Base-by-base conservation (phyloP, 1,140 invertebrate species). In the Nasonia vitripennis region DNA sequence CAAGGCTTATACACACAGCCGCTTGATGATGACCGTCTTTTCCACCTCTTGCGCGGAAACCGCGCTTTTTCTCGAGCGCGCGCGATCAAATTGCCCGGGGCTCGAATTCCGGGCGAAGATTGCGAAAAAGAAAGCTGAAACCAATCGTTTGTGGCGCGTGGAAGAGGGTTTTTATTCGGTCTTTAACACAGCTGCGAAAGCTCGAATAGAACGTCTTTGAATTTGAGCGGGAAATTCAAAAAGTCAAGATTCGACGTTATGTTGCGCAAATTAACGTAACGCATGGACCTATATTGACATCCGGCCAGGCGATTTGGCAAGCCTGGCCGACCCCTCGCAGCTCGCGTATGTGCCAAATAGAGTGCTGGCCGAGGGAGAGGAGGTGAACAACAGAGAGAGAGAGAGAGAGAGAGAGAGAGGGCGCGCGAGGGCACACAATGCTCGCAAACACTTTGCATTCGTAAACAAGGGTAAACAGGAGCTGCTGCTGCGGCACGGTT, bases 381-480 rank as follows among this genome's bases (percentile, higher is more conserved):
- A 9, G 11, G 67, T 0, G 6, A n/a, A 62, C 2, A 62, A 62
- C 17, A n/a, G 14, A 62, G 2, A 62, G 0, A n/a, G 3, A n/a
- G 3, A 62, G 0, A 37, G 10, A 9, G 78, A 34, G 51, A 27
- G 27, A 27, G 27, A 27, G 83, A 88, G 10, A 4, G 78, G 2
- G 55, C 87, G 90, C 89, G 88, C 89, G 88, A 85, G 88, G 86
- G 89, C 89, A 92, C 88, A 92, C 91, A 92, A 92, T 92, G 89
- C 92, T 90, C 86, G 92, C 91, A 93, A 93, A 92, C 92, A 92
- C 92, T 92, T 92, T 93, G 91, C 92, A 93, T 93, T 92, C 90
- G 91, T 92, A 93, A 93, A 93, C 91, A 92, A 89, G 90, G 89
- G 91, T 92, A 92, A 93, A 93, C 91, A 92, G 90, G 89, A 89